Evolutionary conservation across 2,113 vertebrate genomes (phyloP), one percentile per base, ranked within the genome.

Genomic region (Phoenicopterus ruber): DNA sequence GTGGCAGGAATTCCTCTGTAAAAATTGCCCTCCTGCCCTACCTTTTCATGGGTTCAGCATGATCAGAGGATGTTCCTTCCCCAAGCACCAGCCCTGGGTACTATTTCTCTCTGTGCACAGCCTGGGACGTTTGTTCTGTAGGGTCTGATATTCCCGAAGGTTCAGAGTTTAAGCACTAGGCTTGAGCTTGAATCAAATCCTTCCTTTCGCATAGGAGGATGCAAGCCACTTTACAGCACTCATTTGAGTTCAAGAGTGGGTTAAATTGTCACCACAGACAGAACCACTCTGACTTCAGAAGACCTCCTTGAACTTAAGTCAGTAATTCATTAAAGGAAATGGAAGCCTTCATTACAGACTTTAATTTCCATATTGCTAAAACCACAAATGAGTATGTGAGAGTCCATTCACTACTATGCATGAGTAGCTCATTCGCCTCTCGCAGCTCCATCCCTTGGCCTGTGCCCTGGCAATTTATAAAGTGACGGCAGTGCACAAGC

Each of bases 241-340:
- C 36, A 1, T 58, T 2, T 38, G 40, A 91, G 77, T 59, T 93
- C 65, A 74, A 78, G 77, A 87, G 86, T 4, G 11, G 61, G 70
- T 91, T 93, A 89, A 94, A 67, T 65, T 31, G 2, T 49, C 87
- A 46, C 34, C n/a, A 4, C 2, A 57, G 77, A 14, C 28, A 63
- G 29, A 91, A 36, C 31, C 57, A 72, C 63, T 92, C 52, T 65
- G 76, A n/a, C 82, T 95, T 47, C 92, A 87, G 72, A 57, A 81
- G 61, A 74, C 84, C 54, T 46, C 79, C 2, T 61, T 96, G 92
- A 96, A 94, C 92, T 62, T 7, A 12, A 92, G 84, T 36, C 90
- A 69, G 83, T 72, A 84, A 92, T 76, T 97, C 76, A 94, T 94
- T 94, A 90, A 55, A 82, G 74, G 94, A 85, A 97, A 94, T 65